phyloP scores from a whole-genome alignment of 2,113 vertebrate species.

The Chaenocephalus aceratus region DNA sequence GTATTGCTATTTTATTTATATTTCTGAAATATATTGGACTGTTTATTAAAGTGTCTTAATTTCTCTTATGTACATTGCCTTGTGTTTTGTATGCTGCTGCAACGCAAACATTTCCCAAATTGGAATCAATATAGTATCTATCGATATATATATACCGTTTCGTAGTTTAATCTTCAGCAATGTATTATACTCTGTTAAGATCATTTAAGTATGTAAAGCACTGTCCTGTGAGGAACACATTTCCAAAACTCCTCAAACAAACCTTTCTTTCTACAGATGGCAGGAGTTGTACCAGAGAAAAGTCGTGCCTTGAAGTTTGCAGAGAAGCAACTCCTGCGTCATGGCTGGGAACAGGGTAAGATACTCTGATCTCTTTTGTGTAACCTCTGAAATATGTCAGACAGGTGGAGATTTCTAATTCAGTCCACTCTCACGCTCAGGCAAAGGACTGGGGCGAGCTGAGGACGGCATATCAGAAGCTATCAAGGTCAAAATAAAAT shows the following conservation, averaged over 20 bases:
- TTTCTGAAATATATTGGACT: too few relatives aligned
- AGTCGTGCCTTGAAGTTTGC: conserved; percentile 87
- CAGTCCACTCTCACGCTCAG: conserved; percentile 70
- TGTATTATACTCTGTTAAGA: neutral
- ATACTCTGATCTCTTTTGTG: neutral
- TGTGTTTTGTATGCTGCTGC: too few relatives aligned
- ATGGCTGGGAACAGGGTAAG: conserved; percentile 90
- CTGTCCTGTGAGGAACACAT: neutral
- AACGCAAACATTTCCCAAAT: too few relatives aligned
- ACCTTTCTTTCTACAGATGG: conserved; percentile 63
- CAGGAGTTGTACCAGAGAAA: conserved; percentile 62
- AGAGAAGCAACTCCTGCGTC: conserved; percentile 88
- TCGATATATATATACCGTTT: neutral
- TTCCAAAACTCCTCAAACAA: neutral
- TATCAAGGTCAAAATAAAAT: conserved; percentile 92
- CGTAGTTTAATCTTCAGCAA: neutral
- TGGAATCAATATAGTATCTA: too few relatives aligned
- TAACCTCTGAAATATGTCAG: neutral
- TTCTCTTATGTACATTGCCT: too few relatives aligned
- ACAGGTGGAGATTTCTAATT: neutral
- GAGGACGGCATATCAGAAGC: conserved; percentile 90
- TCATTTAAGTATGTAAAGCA: neutral
- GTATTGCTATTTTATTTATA: too few relatives aligned
- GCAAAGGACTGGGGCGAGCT: conserved; percentile 89
- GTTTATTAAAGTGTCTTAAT: too few relatives aligned